Evolutionary conservation across 2,113 vertebrate genomes (phyloP), one percentile per base, ranked within the genome.

Genomic region (Phoxinus phoxinus): DNA sequence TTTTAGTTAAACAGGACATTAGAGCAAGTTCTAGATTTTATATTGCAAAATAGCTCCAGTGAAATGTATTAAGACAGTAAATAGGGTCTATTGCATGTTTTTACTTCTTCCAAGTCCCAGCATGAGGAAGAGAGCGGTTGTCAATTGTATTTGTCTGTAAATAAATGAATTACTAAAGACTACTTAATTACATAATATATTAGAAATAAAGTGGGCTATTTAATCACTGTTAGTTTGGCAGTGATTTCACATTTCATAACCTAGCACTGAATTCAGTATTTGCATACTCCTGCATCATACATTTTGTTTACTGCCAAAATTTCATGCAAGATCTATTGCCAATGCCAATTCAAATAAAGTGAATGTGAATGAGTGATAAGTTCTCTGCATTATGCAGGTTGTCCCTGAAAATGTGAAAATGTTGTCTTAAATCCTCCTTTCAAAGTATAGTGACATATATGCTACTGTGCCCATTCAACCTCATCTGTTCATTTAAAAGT

Each of bases 141-240:
- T 67, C 27, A 30, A 32, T 67, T 67, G 30, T 67, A 67, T 32
- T 67, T 67, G 63, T 67, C 30, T 67, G 30, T 67, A 67, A 67
- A 67, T 1, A 67, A 67, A 19, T 32, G 2, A 32, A 67, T 32
- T 32, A 19, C 63, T 67, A 32, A 65, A 65, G 13, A 65, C 13
- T 65, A 17, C 27, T 30, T 30, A 65, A 65, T 6, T 63, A 5
- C 27, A 30, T 27, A 30, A 30, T 32, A 63, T 30, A 30, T 17
- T 65, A 46, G 6, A 65, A 63, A 30, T 17, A 65, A 3, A 65
- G 13, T 1, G 27, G 12, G 27, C 17, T 6, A 32, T 67, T 67
- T 67, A 67, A 67, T 67, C 30, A 67, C 15, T 6, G 12, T 27
- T 63, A 63, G 4, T 30, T 65, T 15, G 25, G 25, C 25, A 30